Conservation (phyloP, 2,113 vertebrate species). For the Percopsis transmontana region DNA sequence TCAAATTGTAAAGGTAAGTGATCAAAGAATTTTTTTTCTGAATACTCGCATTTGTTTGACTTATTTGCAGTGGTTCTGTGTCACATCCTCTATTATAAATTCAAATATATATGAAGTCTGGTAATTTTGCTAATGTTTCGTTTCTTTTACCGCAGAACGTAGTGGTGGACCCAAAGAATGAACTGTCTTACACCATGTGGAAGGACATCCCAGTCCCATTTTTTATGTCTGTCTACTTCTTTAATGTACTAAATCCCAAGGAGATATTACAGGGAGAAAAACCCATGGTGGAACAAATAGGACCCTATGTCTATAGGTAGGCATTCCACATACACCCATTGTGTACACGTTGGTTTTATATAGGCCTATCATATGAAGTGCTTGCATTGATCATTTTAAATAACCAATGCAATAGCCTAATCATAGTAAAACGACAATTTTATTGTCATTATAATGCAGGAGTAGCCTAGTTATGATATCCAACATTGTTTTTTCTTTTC, state of each 20-base stretch:
- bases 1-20: slow-evolving; percentile 82
- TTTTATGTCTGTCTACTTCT: slow-evolving; percentile 87
- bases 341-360: too few relatives aligned
- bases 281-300: slow-evolving; percentile 82
- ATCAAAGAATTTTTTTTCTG: too few relatives aligned
- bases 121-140: neutral
- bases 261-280: slow-evolving; percentile 81
- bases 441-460: too few relatives aligned
- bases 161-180: slow-evolving; percentile 83
- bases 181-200: slow-evolving; percentile 90
- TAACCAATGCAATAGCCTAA: too few relatives aligned
- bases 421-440: too few relatives aligned
- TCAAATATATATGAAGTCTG: neutral
- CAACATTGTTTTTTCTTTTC: too few relatives aligned
- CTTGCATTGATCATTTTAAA: too few relatives aligned
- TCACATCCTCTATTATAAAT: neutral
- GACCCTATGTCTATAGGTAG: slow-evolving; percentile 97
- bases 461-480: too few relatives aligned
- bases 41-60: neutral
- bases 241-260: slow-evolving; percentile 83
- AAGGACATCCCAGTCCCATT: slow-evolving; percentile 91
- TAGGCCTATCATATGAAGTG: too few relatives aligned
- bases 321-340: neutral
- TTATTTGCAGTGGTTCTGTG: too few relatives aligned
- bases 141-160: slow-evolving; percentile 81